These are phyloP conservation scores for Lamellibrachia columna DNA, from an alignment of 2,888 invertebrate genomes.

Conservation along the genomic window DNA sequence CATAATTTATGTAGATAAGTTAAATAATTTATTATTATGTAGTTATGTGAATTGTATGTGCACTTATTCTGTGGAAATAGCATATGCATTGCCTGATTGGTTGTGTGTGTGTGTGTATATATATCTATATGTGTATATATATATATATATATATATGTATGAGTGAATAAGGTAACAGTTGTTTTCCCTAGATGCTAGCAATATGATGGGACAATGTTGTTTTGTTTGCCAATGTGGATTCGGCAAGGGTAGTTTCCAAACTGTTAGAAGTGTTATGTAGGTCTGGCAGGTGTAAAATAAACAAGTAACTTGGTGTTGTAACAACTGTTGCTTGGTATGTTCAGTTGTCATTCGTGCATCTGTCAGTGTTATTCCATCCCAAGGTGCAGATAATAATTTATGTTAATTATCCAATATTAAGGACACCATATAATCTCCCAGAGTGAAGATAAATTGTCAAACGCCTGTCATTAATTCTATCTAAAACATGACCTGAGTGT, in stretches of 20 bases:
- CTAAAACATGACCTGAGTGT: not conserved
- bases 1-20: not conserved
- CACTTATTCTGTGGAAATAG: not conserved
- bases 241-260: not conserved
- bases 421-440: too few relatives aligned
- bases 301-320: not conserved
- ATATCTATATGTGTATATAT: too few relatives aligned
- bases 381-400: too few relatives aligned
- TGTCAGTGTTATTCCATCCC: not conserved
- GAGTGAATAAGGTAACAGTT: not conserved
- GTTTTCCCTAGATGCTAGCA: not conserved
- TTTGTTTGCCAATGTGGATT: not conserved
- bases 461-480: not conserved
- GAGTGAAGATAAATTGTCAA: not conserved
- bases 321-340: not conserved
- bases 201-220: not conserved
- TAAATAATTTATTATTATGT: not conserved
- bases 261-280: not conserved
- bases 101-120: too few relatives aligned
- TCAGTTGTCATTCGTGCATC: not conserved
- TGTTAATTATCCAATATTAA: too few relatives aligned
- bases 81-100: too few relatives aligned
- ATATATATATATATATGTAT: not conserved
- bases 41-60: not conserved
- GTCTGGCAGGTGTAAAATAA: not conserved